Percentiles rank a stretch among this genome's conserved stretches.
These are phyloP conservation scores for Drosophila nr. fundita DNA, from an alignment of 2,888 invertebrate species.

Conservation along the genomic window DNA sequence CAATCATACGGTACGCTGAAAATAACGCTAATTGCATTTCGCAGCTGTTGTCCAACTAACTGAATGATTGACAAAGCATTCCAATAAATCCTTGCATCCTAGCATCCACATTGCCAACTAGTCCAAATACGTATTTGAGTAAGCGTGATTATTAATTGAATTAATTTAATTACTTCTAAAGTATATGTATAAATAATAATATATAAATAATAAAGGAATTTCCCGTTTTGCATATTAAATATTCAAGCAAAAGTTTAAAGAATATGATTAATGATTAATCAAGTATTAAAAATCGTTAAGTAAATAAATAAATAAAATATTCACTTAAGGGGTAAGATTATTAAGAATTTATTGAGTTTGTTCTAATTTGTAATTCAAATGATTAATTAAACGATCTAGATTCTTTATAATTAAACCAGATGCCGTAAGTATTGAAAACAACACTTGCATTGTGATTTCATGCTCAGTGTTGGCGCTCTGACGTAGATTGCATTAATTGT, in stretches of 20 bases:
- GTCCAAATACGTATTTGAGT: background rate
- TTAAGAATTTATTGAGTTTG: background rate
- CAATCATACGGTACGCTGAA: conserved; percentile 66
- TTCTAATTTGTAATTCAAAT: background rate
- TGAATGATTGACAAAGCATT: conserved; percentile 24
- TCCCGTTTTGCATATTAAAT: background rate
- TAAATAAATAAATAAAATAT: background rate
- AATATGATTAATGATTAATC: background rate
- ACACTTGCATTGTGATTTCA: too few relatives aligned
- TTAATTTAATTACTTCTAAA: background rate
- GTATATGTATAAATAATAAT: background rate
- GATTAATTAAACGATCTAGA: background rate
- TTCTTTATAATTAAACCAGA: background rate
- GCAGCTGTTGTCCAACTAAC: conserved; percentile 60
- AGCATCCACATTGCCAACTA: conserved; percentile 1
- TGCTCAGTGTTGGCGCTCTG: conserved; percentile 23
- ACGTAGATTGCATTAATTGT: conserved; percentile 36
- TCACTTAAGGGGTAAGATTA: background rate
- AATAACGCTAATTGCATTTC: conserved; percentile 75
- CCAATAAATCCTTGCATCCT: conserved; percentile 18
- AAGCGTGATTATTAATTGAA: background rate
- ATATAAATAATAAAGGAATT: background rate
- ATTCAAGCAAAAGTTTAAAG: background rate
- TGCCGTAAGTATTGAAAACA: background rate
- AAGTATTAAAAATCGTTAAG: background rate